phyloP scores from a whole-genome alignment of 1,140 invertebrate species.

The Thrips palmi region DNA sequence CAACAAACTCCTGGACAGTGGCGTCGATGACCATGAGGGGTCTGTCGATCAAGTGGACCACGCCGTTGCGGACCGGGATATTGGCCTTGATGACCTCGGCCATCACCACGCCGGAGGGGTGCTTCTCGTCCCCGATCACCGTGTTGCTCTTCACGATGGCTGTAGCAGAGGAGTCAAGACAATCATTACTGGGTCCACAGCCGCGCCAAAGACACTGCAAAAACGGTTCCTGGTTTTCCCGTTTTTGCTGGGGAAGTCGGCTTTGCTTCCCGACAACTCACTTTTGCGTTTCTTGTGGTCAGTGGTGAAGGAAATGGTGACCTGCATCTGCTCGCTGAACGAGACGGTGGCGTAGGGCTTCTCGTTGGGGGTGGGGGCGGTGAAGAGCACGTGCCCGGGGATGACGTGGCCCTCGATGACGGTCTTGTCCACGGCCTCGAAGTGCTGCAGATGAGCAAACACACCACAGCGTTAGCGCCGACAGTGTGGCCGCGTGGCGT shows the following conservation, averaged over 20 bases:
- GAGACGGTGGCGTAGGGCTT: conserved; percentile 55
- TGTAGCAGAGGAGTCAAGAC: conserved; percentile 24
- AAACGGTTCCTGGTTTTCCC: no score
- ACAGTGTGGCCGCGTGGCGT: background rate
- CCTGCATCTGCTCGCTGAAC: conserved; percentile 63
- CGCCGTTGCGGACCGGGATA: conserved; percentile 81
- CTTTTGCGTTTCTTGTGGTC: conserved; percentile 36
- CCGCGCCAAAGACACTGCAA: background rate
- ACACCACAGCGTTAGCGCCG: background rate
- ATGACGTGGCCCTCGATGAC: conserved; percentile 85
- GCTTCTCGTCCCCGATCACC: conserved; percentile 49
- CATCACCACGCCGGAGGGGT: conserved; percentile 60
- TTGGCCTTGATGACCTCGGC: conserved; percentile 78
- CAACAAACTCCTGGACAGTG: conserved; percentile 61
- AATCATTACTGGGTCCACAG: no score
- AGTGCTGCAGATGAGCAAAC: no score
- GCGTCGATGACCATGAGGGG: conserved; percentile 79
- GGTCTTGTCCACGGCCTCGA: conserved; percentile 57
- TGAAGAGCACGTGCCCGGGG: conserved; percentile 69
- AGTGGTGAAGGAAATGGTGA: conserved; percentile 51
- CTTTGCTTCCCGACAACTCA: conserved; percentile 22
- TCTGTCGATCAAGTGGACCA: conserved; percentile 76
- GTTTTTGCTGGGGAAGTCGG: no score
- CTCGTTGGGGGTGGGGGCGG: conserved; percentile 49
- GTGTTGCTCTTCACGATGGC: conserved; percentile 80